phyloP scores from a whole-genome alignment of 35 echinoderm and acorn worm species.

The Lytechinus variegatus region DNA sequence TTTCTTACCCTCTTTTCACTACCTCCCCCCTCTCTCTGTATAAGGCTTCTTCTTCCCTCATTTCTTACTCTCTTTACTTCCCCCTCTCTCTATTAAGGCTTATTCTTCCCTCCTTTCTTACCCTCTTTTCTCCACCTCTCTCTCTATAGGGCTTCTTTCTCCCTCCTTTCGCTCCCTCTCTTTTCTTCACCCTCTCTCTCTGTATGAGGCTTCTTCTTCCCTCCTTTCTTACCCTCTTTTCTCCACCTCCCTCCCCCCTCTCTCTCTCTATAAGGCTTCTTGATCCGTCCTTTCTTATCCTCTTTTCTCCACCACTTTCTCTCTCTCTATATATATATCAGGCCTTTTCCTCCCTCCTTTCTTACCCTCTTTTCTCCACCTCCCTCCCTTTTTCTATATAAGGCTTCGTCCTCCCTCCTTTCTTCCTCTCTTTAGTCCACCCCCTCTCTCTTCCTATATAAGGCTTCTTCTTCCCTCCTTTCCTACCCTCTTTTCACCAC shows the following conservation, averaged over 20 bases:
- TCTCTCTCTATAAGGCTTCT: background rate
- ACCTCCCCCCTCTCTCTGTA: no score
- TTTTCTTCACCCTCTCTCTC: background rate
- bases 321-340: background rate
- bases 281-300: background rate
- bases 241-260: background rate
- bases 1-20: background rate
- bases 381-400: background rate
- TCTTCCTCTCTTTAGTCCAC: background rate
- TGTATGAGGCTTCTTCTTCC: background rate
- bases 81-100: background rate
- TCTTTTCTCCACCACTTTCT: background rate
- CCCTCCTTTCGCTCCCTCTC: background rate
- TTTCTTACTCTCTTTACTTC: background rate
- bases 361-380: background rate
- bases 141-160: background rate
- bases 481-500: background rate
- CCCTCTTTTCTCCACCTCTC: background rate
- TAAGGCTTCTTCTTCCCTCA: no score
- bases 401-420: background rate
- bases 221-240: background rate
- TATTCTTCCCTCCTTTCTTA: background rate
- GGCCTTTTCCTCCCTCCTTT: no score
- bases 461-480: no score
- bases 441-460: background rate